These are phyloP conservation scores for Ceratotherium simum DNA, from an alignment of 2,113 vertebrate species.

Conservation along the genomic window DNA sequence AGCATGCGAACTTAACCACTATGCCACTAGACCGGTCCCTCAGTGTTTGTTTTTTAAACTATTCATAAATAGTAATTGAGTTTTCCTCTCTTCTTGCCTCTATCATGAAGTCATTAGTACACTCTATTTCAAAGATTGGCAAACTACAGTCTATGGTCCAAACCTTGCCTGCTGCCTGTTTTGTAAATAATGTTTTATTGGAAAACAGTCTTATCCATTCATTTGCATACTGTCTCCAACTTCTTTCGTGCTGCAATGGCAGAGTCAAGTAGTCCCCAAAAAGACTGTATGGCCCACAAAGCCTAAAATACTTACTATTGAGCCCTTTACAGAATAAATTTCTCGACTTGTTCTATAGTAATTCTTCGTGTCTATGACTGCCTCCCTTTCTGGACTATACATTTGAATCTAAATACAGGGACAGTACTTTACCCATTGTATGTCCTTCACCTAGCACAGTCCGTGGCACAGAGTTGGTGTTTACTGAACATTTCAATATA, in stretches of 20 bases:
- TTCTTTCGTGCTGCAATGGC: neutral
- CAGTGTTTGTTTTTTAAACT: neutral
- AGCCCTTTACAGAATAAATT: neutral
- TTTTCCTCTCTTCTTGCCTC: neutral
- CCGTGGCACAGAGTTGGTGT: neutral
- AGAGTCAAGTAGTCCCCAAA: neutral
- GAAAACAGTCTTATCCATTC: neutral
- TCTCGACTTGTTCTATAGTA: neutral
- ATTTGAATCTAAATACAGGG: neutral
- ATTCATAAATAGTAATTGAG: neutral
- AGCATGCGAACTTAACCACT: too few relatives aligned
- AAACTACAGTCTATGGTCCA: neutral
- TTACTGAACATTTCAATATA: neutral
- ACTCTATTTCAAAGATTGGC: neutral
- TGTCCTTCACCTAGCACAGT: neutral
- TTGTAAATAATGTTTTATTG: neutral
- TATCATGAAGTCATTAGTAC: neutral
- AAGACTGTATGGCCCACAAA: neutral
- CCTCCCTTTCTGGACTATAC: neutral
- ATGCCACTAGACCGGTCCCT: too few relatives aligned
- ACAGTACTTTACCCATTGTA: rapidly evolving
- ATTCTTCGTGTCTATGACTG: neutral
- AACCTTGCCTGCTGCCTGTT: neutral
- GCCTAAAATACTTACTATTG: neutral
- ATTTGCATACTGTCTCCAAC: neutral